Evolutionary conservation across 2,113 vertebrate genomes (phyloP).

Genomic region (Chloroceryle aenea): DNA sequence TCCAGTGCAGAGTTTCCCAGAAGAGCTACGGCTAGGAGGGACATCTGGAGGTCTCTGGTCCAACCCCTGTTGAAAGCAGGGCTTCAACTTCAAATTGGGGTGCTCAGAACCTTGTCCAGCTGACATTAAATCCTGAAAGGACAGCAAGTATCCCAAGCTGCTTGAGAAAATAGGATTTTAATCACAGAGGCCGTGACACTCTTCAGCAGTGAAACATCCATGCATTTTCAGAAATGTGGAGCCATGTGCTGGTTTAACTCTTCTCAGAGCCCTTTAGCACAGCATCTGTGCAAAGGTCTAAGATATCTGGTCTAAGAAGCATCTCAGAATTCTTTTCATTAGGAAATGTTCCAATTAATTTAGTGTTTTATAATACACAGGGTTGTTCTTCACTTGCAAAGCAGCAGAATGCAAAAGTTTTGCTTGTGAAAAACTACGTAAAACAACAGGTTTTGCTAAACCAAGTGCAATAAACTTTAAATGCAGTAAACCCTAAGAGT

Average conservation of each 20-base stretch:
- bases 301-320: background rate
- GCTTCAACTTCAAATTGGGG: background rate
- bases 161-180: conserved; percentile 3
- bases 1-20: background rate
- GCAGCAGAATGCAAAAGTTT: background rate
- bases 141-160: background rate
- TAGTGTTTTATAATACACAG: background rate
- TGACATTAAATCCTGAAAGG: background rate
- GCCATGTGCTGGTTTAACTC: fast-evolving
- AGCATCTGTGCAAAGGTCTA: background rate
- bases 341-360: background rate
- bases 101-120: background rate
- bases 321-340: background rate
- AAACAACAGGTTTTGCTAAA: background rate
- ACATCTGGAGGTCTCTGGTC: background rate
- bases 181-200: background rate
- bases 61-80: background rate
- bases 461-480: background rate
- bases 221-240: background rate
- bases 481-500: background rate
- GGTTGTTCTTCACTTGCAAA: background rate
- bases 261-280: background rate
- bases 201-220: background rate
- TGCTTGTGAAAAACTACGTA: background rate
- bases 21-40: background rate